A percentile compares a stretch with the other conserved stretches of the same genome.
These are phyloP conservation scores for Microcebus tavaratra DNA, from an alignment of 2,113 vertebrate genomes.

Conservation along the genomic window DNA sequence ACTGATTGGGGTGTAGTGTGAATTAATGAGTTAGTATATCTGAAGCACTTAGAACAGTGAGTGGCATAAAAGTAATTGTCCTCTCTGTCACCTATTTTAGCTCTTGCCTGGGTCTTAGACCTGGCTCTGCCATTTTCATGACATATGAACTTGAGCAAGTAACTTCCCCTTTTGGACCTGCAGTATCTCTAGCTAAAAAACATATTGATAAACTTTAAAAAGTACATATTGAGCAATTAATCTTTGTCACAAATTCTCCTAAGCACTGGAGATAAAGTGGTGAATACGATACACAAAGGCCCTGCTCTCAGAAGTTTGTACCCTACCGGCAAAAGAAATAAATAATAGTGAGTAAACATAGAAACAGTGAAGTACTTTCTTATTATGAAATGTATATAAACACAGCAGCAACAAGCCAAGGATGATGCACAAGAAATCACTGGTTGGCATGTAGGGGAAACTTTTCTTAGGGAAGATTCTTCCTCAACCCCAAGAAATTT, in stretches of 20 bases:
- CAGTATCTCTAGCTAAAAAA: not conserved
- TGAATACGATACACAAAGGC: not conserved
- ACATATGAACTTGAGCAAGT: not conserved
- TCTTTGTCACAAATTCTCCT: not conserved
- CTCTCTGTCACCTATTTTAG: fast-evolving
- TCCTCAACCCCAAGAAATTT: too few relatives aligned
- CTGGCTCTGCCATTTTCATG: not conserved
- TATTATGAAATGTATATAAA: not conserved
- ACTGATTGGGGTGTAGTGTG: not conserved
- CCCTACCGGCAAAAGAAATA: not conserved
- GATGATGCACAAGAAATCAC: fast-evolving
- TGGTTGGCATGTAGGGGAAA: fast-evolving
- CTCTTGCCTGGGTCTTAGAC: not conserved
- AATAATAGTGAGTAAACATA: not conserved
- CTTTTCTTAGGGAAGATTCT: fast-evolving
- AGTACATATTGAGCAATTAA: not conserved
- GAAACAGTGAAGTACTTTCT: not conserved
- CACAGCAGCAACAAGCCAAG: not conserved
- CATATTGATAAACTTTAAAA: not conserved
- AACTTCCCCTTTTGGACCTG: not conserved
- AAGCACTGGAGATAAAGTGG: not conserved
- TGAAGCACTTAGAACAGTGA: not conserved
- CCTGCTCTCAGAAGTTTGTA: not conserved
- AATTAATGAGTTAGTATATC: not conserved
- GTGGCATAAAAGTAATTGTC: not conserved